Base-by-base conservation (phyloP, 2,888 invertebrate genomes). In the Lithophane leautieri region DNA sequence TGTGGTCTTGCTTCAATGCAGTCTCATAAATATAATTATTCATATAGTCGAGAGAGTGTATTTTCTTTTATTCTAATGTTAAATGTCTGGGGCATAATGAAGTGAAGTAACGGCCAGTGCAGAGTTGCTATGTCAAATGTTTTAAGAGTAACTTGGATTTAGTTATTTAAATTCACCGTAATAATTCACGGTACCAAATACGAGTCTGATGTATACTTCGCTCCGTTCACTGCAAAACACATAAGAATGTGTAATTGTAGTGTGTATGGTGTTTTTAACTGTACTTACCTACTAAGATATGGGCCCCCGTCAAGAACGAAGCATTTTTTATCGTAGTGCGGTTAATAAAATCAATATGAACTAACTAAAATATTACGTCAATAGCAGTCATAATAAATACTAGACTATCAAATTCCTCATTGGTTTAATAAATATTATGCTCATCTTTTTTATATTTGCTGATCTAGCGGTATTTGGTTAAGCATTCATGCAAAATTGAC, bases 21-120 rank as follows among this genome's bases (percentile, higher is more conserved):
- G 44, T 34, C 44, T 62, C 67, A 74, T 70, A 75, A 68, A 74
- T 83, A 81, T 68, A 44, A 70, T 67, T 67, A 80, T 80, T 79
- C 67, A 80, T 75, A 69, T 42, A 40, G 22, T 67, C 52, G 28
- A 79, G 70, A 62, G 40, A 62, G 58, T 72, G 14, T 52, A 50
- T 65, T 72, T 63, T 63, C 52, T 78, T 50, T 50, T 72, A 40
- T 60, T 44, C 61, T 54, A 58, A 40, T 42, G 40, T 50, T 16
- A 25, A 44, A 34, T 47, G 14, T 34, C 25, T 40, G n/a, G 8
- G n/a, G 14, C 19, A 28, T 42, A 28, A 22, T 34, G 2, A 16
- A 40, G 25, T n/a, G 12, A 74, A 22, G 9, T 34, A 34, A 25
- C 16, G 25, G 44, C 16, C 42, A 50, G 2, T 72, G 42, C 22